Base-by-base conservation (phyloP, 2,888 invertebrate genomes). In the Caradrina clavipalpis region DNA sequence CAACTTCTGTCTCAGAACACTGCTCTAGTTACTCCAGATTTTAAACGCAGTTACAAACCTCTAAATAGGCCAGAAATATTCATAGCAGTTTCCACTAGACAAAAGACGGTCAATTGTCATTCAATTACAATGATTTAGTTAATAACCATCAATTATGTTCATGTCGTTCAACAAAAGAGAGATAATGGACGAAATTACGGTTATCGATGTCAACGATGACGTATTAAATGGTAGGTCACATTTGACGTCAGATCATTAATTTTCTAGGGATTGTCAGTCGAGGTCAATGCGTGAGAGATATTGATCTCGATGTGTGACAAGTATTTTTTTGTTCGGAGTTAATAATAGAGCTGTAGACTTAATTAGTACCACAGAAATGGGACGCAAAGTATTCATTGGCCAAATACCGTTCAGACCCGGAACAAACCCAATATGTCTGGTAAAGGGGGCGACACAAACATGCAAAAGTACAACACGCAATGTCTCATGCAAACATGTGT, bases 91-190 rank as follows among this genome's bases (percentile, higher is more conserved):
- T 1, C 1, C 45, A 66, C 45, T n/a, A 45, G 10, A 55, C 50
- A 26, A 50, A 35, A 8, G 8, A 35, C 35, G 35, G 35, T 8
- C 47, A 66, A 68, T 73, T 65, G 35, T 54, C 55, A 64, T 47
- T 53, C 53, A 59, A 66, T 72, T 61, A 76, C 57, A 31, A 65
- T 58, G 22, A 64, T 71, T 73, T 60, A 50, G 65, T 42, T 81
- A 69, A 73, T 73, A 56, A 55, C 26, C 60, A 61, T 26, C 71
- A 69, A 81, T 83, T 59, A 83, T 49, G 47, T 69, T 57, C 39
- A 26, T 54, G 50, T 45, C 22, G 31, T 63, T 26, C 45, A 66
- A 62, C 63, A 73, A 77, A 77, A 73, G 53, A 55, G 49, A 71
- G 69, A 54, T 65, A 66, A 60, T 71, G 47, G 50, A 61, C 15